A percentile compares a stretch with the other conserved stretches of the same genome.
phyloP scores from a whole-genome alignment of 2,888 invertebrate genomes.

The Habrosyne pyritoides region DNA sequence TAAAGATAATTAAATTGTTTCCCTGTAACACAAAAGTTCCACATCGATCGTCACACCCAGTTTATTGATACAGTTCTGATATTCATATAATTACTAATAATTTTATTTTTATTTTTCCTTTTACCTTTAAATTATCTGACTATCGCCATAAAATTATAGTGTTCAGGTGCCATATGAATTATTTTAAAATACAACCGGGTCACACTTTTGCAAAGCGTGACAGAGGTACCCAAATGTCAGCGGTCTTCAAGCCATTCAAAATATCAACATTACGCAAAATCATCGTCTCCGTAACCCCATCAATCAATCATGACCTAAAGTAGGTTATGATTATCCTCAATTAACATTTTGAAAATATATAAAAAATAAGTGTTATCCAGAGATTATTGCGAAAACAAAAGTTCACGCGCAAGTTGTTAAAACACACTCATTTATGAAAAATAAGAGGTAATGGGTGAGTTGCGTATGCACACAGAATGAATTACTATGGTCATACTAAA shows the following conservation, averaged over 20 bases:
- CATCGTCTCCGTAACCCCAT: constrained; percentile 37
- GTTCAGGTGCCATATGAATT: neutral
- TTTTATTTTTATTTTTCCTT: neutral
- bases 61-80: no score
- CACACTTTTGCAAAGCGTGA: neutral
- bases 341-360: constrained; percentile 32
- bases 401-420: neutral
- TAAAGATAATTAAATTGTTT: no score
- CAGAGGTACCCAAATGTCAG: constrained; percentile 39
- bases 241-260: constrained; percentile 35
- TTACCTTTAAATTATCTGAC: neutral
- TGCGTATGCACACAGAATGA: constrained; percentile 1
- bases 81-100: no score
- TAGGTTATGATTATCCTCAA: constrained; percentile 49
- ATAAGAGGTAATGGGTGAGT: constrained; percentile 7
- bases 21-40: no score
- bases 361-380: constrained; percentile 2
- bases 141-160: neutral
- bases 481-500: constrained; percentile 8
- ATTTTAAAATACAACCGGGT: neutral
- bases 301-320: constrained; percentile 36
- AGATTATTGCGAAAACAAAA: constrained; percentile 3
- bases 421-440: constrained; percentile 6
- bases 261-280: constrained; percentile 39
- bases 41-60: no score